Conservation (phyloP, 2,797 vertebrate species). For the Enteromius argenteus region DNA sequence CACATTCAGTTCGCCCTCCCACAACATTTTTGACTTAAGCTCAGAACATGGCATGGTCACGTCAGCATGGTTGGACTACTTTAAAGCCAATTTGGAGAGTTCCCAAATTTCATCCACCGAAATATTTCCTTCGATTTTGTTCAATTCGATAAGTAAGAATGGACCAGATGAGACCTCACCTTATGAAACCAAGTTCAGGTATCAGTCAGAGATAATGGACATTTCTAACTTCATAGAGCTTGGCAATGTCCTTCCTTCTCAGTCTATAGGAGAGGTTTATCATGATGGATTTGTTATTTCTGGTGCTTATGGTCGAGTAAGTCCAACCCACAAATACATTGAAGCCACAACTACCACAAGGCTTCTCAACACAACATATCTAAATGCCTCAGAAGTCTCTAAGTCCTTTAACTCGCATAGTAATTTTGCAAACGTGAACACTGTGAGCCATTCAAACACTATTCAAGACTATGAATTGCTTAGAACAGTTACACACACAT, state of each 20-base stretch:
- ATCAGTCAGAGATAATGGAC: slow-evolving; percentile 30
- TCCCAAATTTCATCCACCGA: slow-evolving; percentile 13
- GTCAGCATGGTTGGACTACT: slow-evolving; percentile 4
- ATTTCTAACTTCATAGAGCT: slow-evolving; percentile 19
- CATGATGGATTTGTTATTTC: slow-evolving; percentile 20
- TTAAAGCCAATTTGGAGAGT: background rate
- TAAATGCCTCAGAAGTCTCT: background rate
- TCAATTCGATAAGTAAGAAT: slow-evolving; percentile 35
- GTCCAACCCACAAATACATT: background rate
- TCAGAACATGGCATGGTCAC: background rate
- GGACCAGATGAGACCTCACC: slow-evolving; percentile 20
- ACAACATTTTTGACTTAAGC: slow-evolving; percentile 33
- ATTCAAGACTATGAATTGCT: slow-evolving; percentile 23
- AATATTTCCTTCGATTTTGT: slow-evolving; percentile 28
- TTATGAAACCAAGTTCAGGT: slow-evolving; percentile 23
- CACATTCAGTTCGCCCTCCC: slow-evolving; percentile 31
- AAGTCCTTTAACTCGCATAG: background rate
- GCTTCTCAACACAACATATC: background rate
- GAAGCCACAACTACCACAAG: background rate
- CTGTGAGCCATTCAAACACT: background rate
- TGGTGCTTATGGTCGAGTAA: background rate
- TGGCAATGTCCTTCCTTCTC: slow-evolving; percentile 10
- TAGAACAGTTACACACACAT: background rate
- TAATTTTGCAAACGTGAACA: background rate
- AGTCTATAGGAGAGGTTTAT: slow-evolving; percentile 26